Conservation (phyloP, 2,888 invertebrate genomes). For the Pammene fasciana region DNA sequence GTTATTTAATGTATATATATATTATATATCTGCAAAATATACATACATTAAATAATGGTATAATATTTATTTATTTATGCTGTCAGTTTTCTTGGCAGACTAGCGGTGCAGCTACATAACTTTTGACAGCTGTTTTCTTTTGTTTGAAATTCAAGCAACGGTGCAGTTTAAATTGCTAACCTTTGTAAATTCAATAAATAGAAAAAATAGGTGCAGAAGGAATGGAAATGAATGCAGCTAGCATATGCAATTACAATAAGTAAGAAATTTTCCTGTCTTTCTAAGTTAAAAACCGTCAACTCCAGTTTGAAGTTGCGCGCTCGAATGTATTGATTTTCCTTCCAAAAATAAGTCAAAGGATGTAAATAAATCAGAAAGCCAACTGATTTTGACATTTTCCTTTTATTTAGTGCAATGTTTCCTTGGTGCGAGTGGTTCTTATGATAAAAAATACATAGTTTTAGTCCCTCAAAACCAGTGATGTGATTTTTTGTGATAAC, state of each 20-base stretch:
- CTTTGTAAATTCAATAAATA: constrained; percentile 2
- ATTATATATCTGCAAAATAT: no score
- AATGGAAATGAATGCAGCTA: constrained; percentile 58
- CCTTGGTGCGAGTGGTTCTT: constrained; percentile 38
- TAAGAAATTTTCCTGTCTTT: constrained; percentile 47
- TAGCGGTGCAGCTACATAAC: constrained; percentile 3
- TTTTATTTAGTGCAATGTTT: constrained; percentile 46
- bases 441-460: constrained; percentile 22
- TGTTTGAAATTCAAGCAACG: constrained; percentile 50
- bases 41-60: no score
- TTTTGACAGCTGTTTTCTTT: constrained; percentile 51
- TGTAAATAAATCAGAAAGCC: constrained; percentile 81
- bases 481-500: constrained; percentile 49
- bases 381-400: constrained; percentile 59
- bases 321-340: constrained; percentile 79
- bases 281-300: constrained; percentile 43
- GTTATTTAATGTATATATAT: no score
- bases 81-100: constrained; percentile 24
- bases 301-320: constrained; percentile 78
- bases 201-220: neutral
- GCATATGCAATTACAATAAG: constrained; percentile 58
- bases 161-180: constrained; percentile 47
- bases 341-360: constrained; percentile 76
- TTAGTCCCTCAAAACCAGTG: constrained; percentile 34
- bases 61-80: neutral